Evolutionary conservation across 2,113 vertebrate species (phyloP).

Genomic region (Miniopterus natalensis): DNA sequence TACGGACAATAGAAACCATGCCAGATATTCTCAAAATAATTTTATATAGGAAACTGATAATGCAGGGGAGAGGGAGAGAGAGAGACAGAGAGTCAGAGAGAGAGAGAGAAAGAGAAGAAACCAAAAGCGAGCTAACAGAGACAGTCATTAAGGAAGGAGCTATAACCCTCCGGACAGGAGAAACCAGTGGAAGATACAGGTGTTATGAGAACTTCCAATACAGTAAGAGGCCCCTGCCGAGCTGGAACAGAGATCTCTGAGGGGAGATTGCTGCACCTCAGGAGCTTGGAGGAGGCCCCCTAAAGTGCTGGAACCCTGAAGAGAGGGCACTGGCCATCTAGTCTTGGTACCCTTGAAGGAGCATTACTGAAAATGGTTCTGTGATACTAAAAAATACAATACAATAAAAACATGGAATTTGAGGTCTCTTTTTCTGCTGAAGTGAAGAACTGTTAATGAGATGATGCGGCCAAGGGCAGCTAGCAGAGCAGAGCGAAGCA

Average conservation of each 20-base stretch:
- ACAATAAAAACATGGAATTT: background rate
- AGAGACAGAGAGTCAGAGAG: too few species aligned
- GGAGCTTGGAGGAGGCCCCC: background rate
- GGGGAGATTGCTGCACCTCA: background rate
- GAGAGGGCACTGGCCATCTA: fast-evolving
- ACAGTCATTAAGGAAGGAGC: background rate
- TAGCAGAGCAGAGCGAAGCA: background rate
- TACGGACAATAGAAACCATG: background rate
- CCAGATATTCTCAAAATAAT: background rate
- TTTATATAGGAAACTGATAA: background rate
- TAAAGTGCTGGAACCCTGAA: background rate
- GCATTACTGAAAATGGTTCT: background rate
- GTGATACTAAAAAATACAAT: too few species aligned
- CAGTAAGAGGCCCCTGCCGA: background rate
- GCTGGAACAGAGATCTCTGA: background rate
- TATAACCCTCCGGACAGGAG: background rate
- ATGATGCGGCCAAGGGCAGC: background rate
- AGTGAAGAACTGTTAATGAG: background rate
- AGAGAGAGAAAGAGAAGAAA: background rate
- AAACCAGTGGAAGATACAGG: background rate
- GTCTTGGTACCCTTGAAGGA: background rate
- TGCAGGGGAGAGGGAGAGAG: background rate
- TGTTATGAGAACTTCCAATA: background rate
- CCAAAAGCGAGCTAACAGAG: background rate
- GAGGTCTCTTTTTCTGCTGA: background rate